Base-by-base conservation (phyloP, 2,888 invertebrate genomes). In the Parochlus steinenii region DNA sequence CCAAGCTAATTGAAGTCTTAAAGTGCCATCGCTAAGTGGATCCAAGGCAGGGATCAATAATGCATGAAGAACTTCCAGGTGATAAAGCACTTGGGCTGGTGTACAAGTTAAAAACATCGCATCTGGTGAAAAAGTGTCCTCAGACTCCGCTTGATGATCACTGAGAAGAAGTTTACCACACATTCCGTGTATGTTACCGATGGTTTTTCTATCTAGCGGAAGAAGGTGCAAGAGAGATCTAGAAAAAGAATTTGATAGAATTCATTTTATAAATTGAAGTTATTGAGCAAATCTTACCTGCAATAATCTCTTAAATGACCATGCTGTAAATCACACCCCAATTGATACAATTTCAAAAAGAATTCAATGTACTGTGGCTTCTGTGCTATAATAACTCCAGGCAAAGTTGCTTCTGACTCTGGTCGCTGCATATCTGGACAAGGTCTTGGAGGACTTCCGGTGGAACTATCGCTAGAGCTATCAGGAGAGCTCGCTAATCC, bases 391-490 rank as follows among this genome's bases (percentile, higher is more conserved):
- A 87, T 83, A 47, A 92, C 89, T 39, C 93, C 92, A 8, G 93
- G 93, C 45, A 95, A 61, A 44, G 77, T 76, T 51, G 76, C 79
- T 61, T 95, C 95, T 1, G 83, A 82, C 49, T 89, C 86, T 12
- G 73, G 58, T 48, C 77, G 78, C 29, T 78, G 74, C 41, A 77
- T 74, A 53, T 82, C 81, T 3, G 54, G 53, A 46, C 80, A 82
- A 1, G 80, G 76, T 51, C 83, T 71, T 43, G 86, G 87, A 3
- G 90, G 90, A 2, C 90, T 90, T 3, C 87, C 85, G 3, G 87
- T 83, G 38, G 90, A 90, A 45, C 90, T 90, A 55, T 93, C 93
- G 38, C 89, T 89, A 50, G 87, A 89, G 37, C 89, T 87, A 53
- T 93, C 95, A 36, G 85, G 85, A 39, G 82, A 82, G 47, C 81